Evolutionary conservation across 1,140 invertebrate genomes (phyloP).

Genomic region (Drosophila funebris): DNA sequence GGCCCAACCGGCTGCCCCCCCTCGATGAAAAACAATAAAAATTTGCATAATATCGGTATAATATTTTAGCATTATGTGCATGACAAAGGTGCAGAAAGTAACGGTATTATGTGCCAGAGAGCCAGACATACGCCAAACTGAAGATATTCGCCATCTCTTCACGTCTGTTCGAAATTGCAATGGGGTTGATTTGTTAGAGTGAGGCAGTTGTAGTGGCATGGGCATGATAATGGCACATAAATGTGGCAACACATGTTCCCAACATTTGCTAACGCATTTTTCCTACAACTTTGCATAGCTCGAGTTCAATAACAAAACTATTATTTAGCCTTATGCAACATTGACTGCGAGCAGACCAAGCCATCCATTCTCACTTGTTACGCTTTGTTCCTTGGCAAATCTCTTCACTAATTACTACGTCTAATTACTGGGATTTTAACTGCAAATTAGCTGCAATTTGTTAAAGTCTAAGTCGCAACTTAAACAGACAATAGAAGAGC

Average conservation of each 20-base stretch:
- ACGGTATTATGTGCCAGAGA: constrained; percentile 49
- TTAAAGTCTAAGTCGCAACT: constrained; percentile 55
- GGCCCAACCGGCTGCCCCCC: neutral
- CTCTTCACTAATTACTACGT: constrained; percentile 71
- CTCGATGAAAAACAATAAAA: constrained; percentile 72
- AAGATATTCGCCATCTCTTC: constrained; percentile 22
- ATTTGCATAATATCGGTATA: constrained; percentile 83
- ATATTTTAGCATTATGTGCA: constrained; percentile 78
- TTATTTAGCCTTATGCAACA: neutral
- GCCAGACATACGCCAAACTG: constrained; percentile 22
- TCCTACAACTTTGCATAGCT: neutral
- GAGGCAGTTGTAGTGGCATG: neutral
- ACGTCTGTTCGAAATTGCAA: constrained; percentile 7
- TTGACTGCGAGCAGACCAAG: constrained; percentile 17
- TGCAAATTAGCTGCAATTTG: constrained; percentile 72
- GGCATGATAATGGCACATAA: constrained; percentile 35
- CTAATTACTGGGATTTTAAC: constrained; percentile 71
- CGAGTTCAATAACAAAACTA: neutral
- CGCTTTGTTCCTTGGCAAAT: constrained; percentile 53
- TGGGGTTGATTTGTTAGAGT: neutral
- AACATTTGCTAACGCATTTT: constrained; percentile 26
- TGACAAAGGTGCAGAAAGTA: constrained; percentile 72
- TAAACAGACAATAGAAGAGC: constrained; percentile 40
- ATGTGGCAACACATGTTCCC: constrained; percentile 64
- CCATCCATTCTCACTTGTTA: constrained; percentile 38